phyloP scores from a whole-genome alignment of 2,797 vertebrate species.

The Aratinga solstitialis region DNA sequence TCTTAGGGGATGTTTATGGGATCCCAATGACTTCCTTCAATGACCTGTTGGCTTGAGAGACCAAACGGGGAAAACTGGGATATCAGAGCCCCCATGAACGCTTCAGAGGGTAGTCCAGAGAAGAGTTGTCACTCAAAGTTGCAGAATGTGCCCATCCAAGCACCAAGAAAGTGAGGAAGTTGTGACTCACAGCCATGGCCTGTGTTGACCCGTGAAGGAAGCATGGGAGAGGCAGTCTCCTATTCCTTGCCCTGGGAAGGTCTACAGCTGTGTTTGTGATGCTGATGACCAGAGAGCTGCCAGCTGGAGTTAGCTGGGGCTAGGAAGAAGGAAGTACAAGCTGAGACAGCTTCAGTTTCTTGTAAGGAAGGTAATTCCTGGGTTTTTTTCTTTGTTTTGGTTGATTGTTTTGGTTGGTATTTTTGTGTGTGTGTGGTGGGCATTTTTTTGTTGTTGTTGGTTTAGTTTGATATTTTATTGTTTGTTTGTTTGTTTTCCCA shows the following conservation, averaged over 20 bases:
- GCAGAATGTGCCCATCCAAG: neutral
- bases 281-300: neutral
- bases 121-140: neutral
- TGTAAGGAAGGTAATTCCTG: neutral
- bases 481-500: neutral
- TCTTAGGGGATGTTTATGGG: neutral
- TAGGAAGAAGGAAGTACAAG: neutral
- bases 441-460: neutral
- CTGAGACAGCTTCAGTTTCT: neutral
- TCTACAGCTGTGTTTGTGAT: neutral
- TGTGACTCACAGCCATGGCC: neutral
- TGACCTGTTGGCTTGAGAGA: neutral
- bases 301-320: neutral
- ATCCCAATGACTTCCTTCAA: neutral
- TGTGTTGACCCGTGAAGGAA: fast-evolving
- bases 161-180: neutral
- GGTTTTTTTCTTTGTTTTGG: neutral
- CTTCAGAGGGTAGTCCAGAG: neutral
- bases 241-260: neutral
- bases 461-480: neutral
- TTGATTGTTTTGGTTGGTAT: neutral
- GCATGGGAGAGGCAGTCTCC: neutral
- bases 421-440: neutral
- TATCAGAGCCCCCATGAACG: neutral
- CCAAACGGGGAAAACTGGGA: neutral